Evolutionary conservation across 1,140 invertebrate species (phyloP).

Genomic region (Achatina immaculata): DNA sequence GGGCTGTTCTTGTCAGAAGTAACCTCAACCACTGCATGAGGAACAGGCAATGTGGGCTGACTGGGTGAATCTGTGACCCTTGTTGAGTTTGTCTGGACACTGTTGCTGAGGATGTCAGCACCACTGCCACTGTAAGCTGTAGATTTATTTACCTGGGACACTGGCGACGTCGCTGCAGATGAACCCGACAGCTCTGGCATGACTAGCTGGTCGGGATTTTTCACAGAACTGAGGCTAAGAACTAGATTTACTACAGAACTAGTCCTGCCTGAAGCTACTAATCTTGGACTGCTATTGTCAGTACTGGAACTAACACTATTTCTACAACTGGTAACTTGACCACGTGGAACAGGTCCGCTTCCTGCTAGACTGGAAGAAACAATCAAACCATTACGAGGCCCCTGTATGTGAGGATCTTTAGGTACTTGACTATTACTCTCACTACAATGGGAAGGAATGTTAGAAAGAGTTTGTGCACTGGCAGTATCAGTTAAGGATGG

Average conservation of each 20-base stretch:
- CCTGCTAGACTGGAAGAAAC: background rate
- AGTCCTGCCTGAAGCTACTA: background rate
- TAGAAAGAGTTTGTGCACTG: too few species aligned
- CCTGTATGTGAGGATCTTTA: conserved; percentile 12
- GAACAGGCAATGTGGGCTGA: background rate
- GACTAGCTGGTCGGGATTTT: background rate
- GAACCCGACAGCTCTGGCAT: too few species aligned
- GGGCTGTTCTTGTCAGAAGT: background rate
- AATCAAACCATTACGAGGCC: conserved; percentile 16
- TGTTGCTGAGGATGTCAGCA: background rate
- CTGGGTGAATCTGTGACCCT: background rate
- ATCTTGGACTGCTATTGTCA: background rate
- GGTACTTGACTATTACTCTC: background rate
- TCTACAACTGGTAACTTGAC: background rate
- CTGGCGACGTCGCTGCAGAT: background rate
- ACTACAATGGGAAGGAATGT: background rate
- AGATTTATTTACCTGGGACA: background rate
- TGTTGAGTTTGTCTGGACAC: background rate
- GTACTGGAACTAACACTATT: background rate
- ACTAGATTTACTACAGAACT: background rate
- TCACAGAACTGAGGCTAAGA: background rate
- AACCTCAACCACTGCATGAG: background rate
- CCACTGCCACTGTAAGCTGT: background rate
- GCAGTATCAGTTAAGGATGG: too few species aligned
- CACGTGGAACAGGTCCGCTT: background rate